Evolutionary conservation across 35 echinoderm and acorn worm genomes (phyloP).

Genomic region (Ophiothrix spiculata): DNA sequence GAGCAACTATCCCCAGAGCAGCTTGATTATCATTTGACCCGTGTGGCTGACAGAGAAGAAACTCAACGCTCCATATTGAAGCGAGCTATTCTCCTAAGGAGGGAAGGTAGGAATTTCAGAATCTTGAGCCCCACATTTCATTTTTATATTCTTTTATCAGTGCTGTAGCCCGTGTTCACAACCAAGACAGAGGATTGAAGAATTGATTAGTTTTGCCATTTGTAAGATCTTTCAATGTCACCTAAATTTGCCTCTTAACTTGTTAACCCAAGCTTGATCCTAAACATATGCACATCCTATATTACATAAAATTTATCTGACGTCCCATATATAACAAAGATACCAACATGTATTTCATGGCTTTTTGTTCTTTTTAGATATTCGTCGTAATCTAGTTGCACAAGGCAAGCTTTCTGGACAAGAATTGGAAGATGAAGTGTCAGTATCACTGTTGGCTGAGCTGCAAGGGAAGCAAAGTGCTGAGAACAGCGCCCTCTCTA

Average conservation of each 20-base stretch:
- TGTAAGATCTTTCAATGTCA: too few species aligned
- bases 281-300: too few species aligned
- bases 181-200: too few species aligned
- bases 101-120: constrained; percentile 76
- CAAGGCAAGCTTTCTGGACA: constrained; percentile 18
- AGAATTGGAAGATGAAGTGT: constrained; percentile 66
- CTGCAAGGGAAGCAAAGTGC: constrained; percentile 76
- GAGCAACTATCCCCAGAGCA: constrained; percentile 26
- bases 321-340: too few species aligned
- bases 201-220: too few species aligned
- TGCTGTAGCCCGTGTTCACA: too few species aligned
- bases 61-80: constrained; percentile 28
- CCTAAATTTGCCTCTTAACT: too few species aligned
- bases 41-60: constrained; percentile 40
- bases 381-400: background rate
- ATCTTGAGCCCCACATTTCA: too few species aligned
- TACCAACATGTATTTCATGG: background rate
- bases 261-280: too few species aligned
- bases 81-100: constrained; percentile 35
- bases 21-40: constrained; percentile 27
- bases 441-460: constrained; percentile 61
- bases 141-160: too few species aligned
- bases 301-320: too few species aligned
- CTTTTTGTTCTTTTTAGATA: constrained; percentile 23
- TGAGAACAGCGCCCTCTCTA: constrained; percentile 52